A percentile compares a stretch with the other conserved stretches of the same genome.
phyloP scores from a whole-genome alignment of 1,140 invertebrate genomes.

The Pseudoatta argentina region DNA sequence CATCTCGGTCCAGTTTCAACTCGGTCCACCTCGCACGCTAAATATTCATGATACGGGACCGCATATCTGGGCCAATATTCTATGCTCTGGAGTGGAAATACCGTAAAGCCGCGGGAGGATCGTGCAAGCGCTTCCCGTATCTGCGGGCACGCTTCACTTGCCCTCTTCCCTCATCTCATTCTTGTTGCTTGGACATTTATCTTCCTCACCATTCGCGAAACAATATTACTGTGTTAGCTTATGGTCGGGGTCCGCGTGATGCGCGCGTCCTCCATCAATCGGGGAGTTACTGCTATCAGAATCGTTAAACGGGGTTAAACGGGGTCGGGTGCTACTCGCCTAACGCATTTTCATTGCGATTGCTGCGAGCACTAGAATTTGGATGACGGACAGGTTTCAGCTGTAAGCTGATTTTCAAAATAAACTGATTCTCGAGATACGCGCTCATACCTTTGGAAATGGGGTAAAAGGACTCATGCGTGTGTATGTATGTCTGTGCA shows the following conservation, averaged over 20 bases:
- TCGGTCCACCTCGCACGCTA: slow-evolving; percentile 66
- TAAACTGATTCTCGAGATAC: slow-evolving; percentile 45
- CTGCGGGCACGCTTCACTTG: slow-evolving; percentile 52
- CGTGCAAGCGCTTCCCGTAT: slow-evolving; percentile 54
- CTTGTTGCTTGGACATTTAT: slow-evolving; percentile 39
- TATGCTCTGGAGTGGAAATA: slow-evolving; percentile 68
- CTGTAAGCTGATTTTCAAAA: slow-evolving; percentile 35
- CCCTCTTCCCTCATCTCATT: slow-evolving; percentile 25
- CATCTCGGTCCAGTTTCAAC: slow-evolving; percentile 58
- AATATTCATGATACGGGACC: slow-evolving; percentile 79
- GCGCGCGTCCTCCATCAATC: not conserved
- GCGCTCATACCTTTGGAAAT: slow-evolving; percentile 10
- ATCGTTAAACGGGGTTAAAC: slow-evolving; percentile 43
- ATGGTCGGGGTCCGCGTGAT: not conserved
- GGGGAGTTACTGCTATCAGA: not conserved
- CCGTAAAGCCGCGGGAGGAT: slow-evolving; percentile 60
- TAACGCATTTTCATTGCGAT: slow-evolving; percentile 7
- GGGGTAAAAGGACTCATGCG: slow-evolving; percentile 16
- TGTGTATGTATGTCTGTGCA: not conserved
- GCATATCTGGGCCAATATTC: slow-evolving; percentile 77
- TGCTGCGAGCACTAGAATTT: slow-evolving; percentile 12
- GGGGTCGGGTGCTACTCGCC: not conserved
- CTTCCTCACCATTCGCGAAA: slow-evolving; percentile 35
- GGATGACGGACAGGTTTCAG: slow-evolving; percentile 25
- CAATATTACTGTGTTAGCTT: slow-evolving; percentile 47